Percentiles rank a stretch among this genome's conserved stretches.
phyloP scores from a whole-genome alignment of 2,888 invertebrate genomes.

The Aspidiotus destructor region DNA sequence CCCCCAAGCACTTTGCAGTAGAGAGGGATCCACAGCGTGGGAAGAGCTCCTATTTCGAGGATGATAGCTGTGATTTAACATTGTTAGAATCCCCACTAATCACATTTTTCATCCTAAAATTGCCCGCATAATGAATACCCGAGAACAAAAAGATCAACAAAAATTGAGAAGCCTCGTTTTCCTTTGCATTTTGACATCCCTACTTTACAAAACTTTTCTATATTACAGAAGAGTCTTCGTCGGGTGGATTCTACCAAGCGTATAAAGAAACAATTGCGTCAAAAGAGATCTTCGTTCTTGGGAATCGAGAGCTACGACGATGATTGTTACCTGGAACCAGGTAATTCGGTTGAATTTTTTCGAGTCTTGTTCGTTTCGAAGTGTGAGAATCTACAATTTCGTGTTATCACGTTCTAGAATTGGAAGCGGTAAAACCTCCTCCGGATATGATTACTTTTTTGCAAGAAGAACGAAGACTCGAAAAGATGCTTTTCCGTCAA shows the following conservation, averaged over 20 bases:
- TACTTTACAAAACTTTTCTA: constrained; percentile 10
- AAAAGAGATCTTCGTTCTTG: constrained; percentile 73
- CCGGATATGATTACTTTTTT: constrained; percentile 71
- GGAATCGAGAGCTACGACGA: constrained; percentile 60
- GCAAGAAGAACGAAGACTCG: constrained; percentile 68
- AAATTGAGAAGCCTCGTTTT: too few species aligned
- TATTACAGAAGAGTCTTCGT: constrained; percentile 7
- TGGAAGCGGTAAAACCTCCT: constrained; percentile 42
- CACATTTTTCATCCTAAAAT: too few species aligned
- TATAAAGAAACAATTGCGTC: constrained; percentile 74
- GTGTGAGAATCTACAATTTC: background rate
- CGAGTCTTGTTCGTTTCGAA: background rate
- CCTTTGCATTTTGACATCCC: too few species aligned
- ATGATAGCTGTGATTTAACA: too few species aligned
- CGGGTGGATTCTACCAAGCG: constrained; percentile 72
- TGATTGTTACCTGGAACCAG: constrained; percentile 40
- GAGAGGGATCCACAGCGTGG: too few species aligned
- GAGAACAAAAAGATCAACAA: too few species aligned
- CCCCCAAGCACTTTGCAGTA: too few species aligned
- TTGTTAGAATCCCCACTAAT: too few species aligned
- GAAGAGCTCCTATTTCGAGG: too few species aligned
- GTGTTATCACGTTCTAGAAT: background rate
- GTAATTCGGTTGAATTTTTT: constrained; percentile 34
- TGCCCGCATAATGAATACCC: too few species aligned
- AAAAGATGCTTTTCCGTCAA: constrained; percentile 65